phyloP scores from a whole-genome alignment of 2,888 invertebrate genomes.

The Chloroclystis v-ata region DNA sequence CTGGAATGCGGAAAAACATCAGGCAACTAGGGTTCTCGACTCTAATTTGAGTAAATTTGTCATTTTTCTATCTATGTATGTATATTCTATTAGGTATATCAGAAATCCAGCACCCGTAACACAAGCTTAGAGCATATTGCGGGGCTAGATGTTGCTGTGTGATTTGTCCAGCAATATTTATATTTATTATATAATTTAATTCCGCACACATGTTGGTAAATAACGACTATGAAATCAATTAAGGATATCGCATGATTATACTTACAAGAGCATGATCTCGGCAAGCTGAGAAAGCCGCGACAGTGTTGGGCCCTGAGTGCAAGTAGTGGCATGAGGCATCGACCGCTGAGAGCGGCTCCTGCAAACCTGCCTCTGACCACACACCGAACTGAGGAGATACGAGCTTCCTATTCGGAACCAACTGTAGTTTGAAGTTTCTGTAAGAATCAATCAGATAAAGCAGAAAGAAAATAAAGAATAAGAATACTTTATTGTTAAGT shows the following conservation, averaged over 20 bases:
- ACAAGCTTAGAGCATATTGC: too few relatives aligned
- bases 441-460: constrained; percentile 25
- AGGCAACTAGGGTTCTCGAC: constrained; percentile 20
- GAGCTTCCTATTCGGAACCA: constrained; percentile 80
- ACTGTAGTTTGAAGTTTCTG: constrained; percentile 79
- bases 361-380: constrained; percentile 68
- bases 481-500: too few relatives aligned
- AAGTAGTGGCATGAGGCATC: constrained; percentile 81
- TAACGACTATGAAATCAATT: too few relatives aligned
- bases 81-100: too few relatives aligned
- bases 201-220: too few relatives aligned
- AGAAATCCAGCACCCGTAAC: too few relatives aligned
- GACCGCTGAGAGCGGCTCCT: constrained; percentile 53
- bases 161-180: too few relatives aligned
- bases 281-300: constrained; percentile 84
- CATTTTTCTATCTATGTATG: too few relatives aligned
- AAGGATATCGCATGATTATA: constrained; percentile 4
- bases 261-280: constrained; percentile 80
- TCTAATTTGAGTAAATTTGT: not conserved
- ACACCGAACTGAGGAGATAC: constrained; percentile 80
- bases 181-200: too few relatives aligned
- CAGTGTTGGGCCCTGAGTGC: constrained; percentile 75
- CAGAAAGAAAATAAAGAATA: not conserved
- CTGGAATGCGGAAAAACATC: constrained; percentile 52
- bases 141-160: too few relatives aligned